Evolutionary conservation across 2,113 vertebrate genomes (phyloP).

Genomic region (Gopherus evgoodei): DNA sequence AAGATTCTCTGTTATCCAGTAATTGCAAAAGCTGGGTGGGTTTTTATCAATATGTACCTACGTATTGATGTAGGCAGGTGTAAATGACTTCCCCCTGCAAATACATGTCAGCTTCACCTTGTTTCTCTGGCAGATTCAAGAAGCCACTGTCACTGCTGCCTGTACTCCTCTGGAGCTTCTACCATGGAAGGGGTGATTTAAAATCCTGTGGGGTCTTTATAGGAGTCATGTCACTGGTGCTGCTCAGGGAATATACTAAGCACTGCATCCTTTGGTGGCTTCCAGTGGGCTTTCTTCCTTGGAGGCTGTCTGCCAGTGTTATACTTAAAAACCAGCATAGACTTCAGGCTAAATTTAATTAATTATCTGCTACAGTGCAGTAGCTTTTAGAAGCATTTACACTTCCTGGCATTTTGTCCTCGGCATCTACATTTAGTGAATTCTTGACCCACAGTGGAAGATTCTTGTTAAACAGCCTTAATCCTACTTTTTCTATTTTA

Average conservation of each 20-base stretch:
- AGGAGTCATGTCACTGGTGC: neutral
- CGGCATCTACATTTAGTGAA: neutral
- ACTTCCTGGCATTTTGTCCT: neutral
- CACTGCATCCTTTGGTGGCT: neutral
- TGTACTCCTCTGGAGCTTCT: neutral
- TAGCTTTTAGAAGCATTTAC: neutral
- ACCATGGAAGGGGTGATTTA: neutral
- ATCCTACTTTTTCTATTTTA: slow-evolving; percentile 2
- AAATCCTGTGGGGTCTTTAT: neutral
- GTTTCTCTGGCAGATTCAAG: neutral
- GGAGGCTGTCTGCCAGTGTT: neutral
- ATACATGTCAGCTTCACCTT: neutral
- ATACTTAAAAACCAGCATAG: neutral
- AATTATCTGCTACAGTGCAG: neutral
- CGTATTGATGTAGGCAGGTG: neutral
- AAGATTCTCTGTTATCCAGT: neutral
- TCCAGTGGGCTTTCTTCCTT: slow-evolving; percentile 5
- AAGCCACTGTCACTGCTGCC: neutral
- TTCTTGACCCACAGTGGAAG: neutral
- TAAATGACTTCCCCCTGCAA: neutral
- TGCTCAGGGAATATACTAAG: neutral
- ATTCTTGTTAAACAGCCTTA: slow-evolving; percentile 28
- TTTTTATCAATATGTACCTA: neutral
- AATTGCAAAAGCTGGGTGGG: neutral
- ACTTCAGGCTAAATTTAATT: neutral